A percentile compares a stretch with the other conserved stretches of the same genome.
Conservation (phyloP, 2,888 invertebrate genomes). For the Pseudanteris insignis region DNA sequence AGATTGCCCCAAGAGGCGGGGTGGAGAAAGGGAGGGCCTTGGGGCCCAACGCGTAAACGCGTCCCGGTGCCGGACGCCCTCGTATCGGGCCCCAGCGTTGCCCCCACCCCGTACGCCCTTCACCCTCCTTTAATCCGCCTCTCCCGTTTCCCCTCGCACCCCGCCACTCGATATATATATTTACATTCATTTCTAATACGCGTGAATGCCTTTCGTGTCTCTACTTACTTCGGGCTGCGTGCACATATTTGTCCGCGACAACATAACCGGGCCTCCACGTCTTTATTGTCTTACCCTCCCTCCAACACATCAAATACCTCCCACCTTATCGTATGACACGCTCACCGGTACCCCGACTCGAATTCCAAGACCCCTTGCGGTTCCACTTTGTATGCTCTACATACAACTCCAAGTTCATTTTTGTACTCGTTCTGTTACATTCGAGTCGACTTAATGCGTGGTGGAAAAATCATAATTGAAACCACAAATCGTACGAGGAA, state of each 20-base stretch:
- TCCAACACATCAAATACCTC: constrained; percentile 14
- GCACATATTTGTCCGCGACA: constrained; percentile 12
- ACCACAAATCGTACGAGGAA: constrained; percentile 27
- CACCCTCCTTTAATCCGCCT: constrained; percentile 17
- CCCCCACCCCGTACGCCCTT: constrained; percentile 40
- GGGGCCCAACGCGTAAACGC: constrained; percentile 39
- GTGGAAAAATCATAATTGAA: constrained; percentile 33
- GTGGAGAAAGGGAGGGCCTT: constrained; percentile 36
- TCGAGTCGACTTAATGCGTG: constrained; percentile 17
- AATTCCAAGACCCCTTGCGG: constrained; percentile 37
- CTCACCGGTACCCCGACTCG: constrained; percentile 16
- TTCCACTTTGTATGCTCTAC: constrained; percentile 25
- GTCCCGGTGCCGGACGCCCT: constrained; percentile 39
- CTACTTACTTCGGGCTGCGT: constrained; percentile 17
- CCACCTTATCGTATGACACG: constrained; percentile 17
- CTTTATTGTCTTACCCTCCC: constrained; percentile 4
- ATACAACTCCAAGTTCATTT: constrained; percentile 15
- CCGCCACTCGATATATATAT: constrained; percentile 47
- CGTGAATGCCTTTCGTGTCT: constrained; percentile 46
- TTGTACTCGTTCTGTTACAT: constrained; percentile 7
- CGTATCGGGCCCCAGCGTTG: constrained; percentile 36
- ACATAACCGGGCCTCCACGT: constrained; percentile 7
- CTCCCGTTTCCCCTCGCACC: constrained; percentile 8
- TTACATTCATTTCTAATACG: constrained; percentile 63
- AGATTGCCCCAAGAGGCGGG: constrained; percentile 37